phyloP scores from a whole-genome alignment of 2,113 vertebrate species.

The Mus spicilegus region DNA sequence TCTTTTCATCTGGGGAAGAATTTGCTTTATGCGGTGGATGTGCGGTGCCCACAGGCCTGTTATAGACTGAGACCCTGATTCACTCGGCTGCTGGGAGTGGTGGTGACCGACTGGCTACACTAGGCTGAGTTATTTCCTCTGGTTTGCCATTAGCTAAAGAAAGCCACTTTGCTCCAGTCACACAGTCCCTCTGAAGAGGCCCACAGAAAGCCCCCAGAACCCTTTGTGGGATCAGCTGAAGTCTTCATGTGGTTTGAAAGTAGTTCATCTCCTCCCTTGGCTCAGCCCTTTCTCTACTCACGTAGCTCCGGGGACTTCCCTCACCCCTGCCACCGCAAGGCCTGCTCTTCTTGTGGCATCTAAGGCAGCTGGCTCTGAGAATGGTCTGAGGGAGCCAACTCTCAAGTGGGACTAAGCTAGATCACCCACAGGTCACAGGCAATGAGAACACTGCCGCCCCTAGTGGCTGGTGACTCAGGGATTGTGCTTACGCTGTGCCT shows the following conservation, averaged over 20 bases:
- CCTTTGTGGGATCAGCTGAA: not conserved
- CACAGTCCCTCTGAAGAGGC: not conserved
- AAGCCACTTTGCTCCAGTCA: not conserved
- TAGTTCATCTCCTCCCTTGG: not conserved
- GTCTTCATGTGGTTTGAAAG: not conserved
- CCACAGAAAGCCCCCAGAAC: not conserved
- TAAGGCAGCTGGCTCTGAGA: not conserved
- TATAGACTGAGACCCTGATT: not conserved
- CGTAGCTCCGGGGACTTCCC: not conserved
- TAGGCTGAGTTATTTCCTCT: slow-evolving; percentile 4
- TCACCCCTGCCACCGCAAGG: not conserved
- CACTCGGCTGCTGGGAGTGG: not conserved
- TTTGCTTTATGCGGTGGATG: not conserved
- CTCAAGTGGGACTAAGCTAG: not conserved
- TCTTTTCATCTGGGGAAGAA: slow-evolving; percentile 46
- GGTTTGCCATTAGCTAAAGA: not conserved
- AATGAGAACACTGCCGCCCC: not conserved
- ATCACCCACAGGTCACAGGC: not conserved
- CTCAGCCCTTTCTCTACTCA: not conserved
- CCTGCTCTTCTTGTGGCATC: not conserved
- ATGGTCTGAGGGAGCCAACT: not conserved
- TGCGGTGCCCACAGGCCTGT: not conserved
- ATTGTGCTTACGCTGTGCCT: not conserved
- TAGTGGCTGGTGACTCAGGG: not conserved
- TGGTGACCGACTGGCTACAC: not conserved